These are phyloP conservation scores for Gari tellinella DNA, from an alignment of 2,888 invertebrate species.

Conservation along the genomic window DNA sequence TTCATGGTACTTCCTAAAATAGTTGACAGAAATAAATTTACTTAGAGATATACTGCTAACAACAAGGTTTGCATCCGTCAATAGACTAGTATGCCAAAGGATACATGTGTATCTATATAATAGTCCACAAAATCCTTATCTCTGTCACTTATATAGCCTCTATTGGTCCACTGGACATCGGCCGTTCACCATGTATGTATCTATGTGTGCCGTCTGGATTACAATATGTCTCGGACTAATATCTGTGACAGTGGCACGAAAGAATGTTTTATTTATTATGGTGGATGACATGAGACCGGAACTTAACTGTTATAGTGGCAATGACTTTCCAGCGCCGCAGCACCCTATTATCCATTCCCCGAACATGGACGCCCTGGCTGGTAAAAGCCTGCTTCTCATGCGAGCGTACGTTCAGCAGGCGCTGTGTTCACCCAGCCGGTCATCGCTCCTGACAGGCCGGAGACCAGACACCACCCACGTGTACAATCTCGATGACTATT, in stretches of 20 bases:
- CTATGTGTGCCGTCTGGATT: too few species aligned
- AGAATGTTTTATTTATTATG: conserved; percentile 57
- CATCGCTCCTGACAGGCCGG: conserved; percentile 64
- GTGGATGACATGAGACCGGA: conserved; percentile 59
- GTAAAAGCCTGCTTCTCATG: conserved; percentile 88
- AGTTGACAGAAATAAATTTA: too few species aligned
- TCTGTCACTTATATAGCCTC: too few species aligned
- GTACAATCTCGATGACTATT: conserved; percentile 56
- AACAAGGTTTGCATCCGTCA: too few species aligned
- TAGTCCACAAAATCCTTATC: too few species aligned
- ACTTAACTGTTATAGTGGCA: conserved; percentile 39
- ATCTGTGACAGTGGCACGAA: conserved; percentile 3
- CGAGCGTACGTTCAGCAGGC: conserved; percentile 91
- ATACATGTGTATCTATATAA: too few species aligned
- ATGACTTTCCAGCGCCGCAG: conserved; percentile 52
- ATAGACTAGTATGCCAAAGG: too few species aligned
- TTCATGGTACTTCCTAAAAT: too few species aligned
- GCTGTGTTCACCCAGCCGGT: conserved; percentile 92
- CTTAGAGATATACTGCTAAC: too few species aligned
- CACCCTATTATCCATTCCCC: conserved; percentile 89
- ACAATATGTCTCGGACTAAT: background rate
- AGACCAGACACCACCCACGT: conserved; percentile 67
- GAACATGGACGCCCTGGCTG: conserved; percentile 89
- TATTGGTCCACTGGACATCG: too few species aligned
- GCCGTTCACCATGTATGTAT: too few species aligned